phyloP scores from a whole-genome alignment of 1,140 invertebrate genomes.

The Hyposmocoma kahamanoa region DNA sequence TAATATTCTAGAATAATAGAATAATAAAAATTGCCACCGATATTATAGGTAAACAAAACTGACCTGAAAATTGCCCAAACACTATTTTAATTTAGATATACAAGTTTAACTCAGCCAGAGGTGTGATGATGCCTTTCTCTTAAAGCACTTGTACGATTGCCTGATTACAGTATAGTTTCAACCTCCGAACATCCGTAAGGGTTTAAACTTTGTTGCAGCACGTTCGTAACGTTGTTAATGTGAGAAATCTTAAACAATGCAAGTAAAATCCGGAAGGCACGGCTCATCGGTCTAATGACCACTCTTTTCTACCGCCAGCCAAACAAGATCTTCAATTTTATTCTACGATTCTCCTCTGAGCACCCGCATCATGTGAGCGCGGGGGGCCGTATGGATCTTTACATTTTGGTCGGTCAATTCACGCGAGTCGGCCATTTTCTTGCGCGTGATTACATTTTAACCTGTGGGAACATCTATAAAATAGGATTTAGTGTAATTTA shows the following conservation, averaged over 20 bases:
- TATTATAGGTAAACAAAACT: no score
- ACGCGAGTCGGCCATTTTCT: constrained; percentile 36
- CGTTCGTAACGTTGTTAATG: constrained; percentile 24
- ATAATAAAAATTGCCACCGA: no score
- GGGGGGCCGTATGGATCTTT: constrained; percentile 11
- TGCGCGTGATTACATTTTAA: constrained; percentile 42
- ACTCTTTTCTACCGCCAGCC: constrained; percentile 14
- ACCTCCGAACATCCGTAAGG: not conserved
- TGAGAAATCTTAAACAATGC: constrained; percentile 47
- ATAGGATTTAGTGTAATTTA: constrained; percentile 24
- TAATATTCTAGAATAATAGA: no score
- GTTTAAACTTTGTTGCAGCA: not conserved
- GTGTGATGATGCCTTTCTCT: no score
- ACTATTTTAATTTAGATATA: no score
- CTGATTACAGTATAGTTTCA: no score
- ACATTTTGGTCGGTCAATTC: constrained; percentile 16
- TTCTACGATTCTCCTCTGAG: not conserved
- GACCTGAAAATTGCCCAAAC: no score
- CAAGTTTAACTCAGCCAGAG: no score
- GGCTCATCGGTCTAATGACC: constrained; percentile 42
- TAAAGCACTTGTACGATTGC: no score
- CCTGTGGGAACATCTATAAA: constrained; percentile 38
- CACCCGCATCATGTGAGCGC: not conserved
- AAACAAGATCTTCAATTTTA: constrained; percentile 3
- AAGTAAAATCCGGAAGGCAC: constrained; percentile 40